Percentiles rank a stretch among this genome's conserved stretches.
phyloP scores from a whole-genome alignment of 2,888 invertebrate species.

The Scelioninae gen. 1 region DNA sequence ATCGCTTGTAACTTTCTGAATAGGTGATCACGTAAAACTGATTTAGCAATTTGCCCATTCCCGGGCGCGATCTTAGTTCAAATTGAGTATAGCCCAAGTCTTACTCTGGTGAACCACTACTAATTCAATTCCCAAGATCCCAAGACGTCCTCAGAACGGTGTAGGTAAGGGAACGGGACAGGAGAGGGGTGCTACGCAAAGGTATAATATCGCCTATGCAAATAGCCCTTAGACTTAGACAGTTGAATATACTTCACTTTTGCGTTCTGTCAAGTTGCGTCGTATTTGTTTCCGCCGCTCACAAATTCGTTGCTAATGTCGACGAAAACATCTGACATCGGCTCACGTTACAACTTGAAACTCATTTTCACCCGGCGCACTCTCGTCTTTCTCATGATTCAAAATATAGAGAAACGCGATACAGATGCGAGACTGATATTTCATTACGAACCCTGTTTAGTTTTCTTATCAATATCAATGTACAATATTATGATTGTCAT shows the following conservation, averaged over 20 bases:
- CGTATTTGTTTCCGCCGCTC: slow-evolving; percentile 62
- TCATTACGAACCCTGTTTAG: too few species aligned
- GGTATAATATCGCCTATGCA: slow-evolving; percentile 84
- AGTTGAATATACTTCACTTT: slow-evolving; percentile 82
- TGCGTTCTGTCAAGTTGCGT: slow-evolving; percentile 57
- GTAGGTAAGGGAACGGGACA: slow-evolving; percentile 64
- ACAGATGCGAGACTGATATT: not conserved
- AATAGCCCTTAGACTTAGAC: slow-evolving; percentile 84
- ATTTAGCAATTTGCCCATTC: slow-evolving; percentile 84
- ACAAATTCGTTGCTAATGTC: slow-evolving; percentile 61
- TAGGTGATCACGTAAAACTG: slow-evolving; percentile 85
- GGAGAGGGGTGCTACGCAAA: slow-evolving; percentile 72
- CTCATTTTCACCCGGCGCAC: slow-evolving; percentile 31
- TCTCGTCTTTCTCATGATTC: slow-evolving; percentile 38
- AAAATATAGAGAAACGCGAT: slow-evolving; percentile 6
- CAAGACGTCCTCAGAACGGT: slow-evolving; percentile 78
- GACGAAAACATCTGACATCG: slow-evolving; percentile 55
- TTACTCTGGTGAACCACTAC: slow-evolving; percentile 83
- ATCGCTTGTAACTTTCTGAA: slow-evolving; percentile 83
- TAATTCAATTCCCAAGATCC: slow-evolving; percentile 84
- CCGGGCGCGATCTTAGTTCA: slow-evolving; percentile 83
- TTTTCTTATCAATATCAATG: too few species aligned
- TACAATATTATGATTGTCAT: too few species aligned
- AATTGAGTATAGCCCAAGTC: slow-evolving; percentile 84
- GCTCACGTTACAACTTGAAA: slow-evolving; percentile 27